Evolutionary conservation across 2,113 vertebrate species (phyloP).

Genomic region (Elephas maximus): DNA sequence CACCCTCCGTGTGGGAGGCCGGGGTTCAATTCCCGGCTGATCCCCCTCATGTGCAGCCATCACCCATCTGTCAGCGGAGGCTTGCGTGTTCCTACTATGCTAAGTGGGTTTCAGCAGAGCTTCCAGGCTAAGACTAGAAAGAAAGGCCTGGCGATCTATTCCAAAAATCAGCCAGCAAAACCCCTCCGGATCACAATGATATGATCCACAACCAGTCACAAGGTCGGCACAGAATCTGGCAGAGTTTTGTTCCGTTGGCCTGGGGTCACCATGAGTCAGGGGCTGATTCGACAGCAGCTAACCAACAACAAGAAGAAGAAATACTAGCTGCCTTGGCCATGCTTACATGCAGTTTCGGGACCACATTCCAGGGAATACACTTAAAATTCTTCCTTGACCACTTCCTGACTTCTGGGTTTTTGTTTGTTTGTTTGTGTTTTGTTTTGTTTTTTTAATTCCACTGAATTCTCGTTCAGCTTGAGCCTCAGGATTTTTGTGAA

Average conservation of each 20-base stretch:
- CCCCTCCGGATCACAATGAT: background rate
- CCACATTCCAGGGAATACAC: background rate
- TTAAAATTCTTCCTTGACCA: constrained; percentile 26
- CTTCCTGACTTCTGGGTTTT: constrained; percentile 41
- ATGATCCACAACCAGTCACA: rapidly evolving
- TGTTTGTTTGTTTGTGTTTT: background rate
- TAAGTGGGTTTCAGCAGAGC: no score
- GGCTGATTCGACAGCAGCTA: background rate
- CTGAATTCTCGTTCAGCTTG: background rate
- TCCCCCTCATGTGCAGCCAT: no score
- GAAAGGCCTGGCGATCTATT: background rate
- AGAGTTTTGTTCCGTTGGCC: background rate
- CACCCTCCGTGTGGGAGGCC: background rate
- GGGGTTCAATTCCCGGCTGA: background rate
- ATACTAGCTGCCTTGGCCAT: rapidly evolving
- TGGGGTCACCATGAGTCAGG: background rate
- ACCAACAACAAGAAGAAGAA: background rate
- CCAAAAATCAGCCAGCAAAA: background rate
- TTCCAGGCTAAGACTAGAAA: background rate
- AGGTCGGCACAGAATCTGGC: background rate
- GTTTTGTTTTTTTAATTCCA: background rate
- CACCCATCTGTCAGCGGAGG: no score
- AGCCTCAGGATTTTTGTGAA: background rate
- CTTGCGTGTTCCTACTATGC: no score
- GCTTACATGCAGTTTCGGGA: background rate